Evolutionary conservation across 1,140 invertebrate species (phyloP), one percentile per base, ranked within the genome.

Genomic region (Meloidogyne hapla): DNA sequence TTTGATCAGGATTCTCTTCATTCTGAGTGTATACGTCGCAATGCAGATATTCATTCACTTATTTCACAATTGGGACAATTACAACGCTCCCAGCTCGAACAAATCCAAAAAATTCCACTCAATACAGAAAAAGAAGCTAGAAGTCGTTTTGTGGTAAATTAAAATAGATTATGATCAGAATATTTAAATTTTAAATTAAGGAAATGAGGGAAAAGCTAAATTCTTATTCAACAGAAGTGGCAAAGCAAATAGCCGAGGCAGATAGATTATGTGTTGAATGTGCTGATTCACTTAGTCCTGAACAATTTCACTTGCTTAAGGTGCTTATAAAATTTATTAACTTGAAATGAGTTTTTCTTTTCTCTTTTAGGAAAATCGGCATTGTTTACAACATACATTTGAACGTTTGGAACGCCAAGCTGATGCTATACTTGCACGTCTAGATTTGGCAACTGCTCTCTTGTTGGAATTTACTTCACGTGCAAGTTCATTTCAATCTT

Each of bases 281-380:
- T 15, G 78, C 78, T 9, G 77, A 80, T n/a, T 69, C 71, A 2
- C 63, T 79, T 23, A 80, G 70, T 21, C 78, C 78, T 25, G 78
- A 80, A 38, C 77, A 79, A 45, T 80, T 79, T 63, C 78, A 80
- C 33, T 15, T 33, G 4, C 63, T 78, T 26, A 77, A 77, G 64
- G 67, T 40, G 8, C 2, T 42, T 26, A 42, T 21, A 10, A 26
- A n/a, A 4, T 66, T n/a, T 66, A n/a, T 33, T 38, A 15, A 15
- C n/a, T 0, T 8, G 13, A 13, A 6, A 66, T n/a, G n/a, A 66
- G 15, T 8, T 13, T 15, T 66, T 15, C 64, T 18, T 23, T 42
- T 26, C 25, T 18, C 18, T 21, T 70, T 18, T 26, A 70, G 69
- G 78, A 79, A 45, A 80, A 63, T 45, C 77, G 68, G n/a, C 71